phyloP scores from a whole-genome alignment of 2,113 vertebrate species.

The Rhegmatorhina hoffmannsi region DNA sequence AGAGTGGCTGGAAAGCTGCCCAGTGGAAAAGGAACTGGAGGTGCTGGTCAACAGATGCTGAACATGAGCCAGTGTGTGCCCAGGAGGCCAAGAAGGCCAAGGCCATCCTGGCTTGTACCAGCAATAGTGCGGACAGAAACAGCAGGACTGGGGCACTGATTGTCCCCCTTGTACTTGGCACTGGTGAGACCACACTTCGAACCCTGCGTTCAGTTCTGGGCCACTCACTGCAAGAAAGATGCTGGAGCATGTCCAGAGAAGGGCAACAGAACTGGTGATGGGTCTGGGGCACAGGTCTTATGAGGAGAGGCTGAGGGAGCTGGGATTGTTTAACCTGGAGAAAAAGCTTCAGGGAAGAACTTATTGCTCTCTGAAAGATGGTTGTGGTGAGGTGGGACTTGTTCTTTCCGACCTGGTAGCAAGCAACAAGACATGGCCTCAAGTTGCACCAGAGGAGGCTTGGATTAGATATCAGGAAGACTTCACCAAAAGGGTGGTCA shows the following conservation, averaged over 20 bases:
- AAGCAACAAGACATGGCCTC: fast-evolving
- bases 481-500: neutral
- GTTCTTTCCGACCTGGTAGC: fast-evolving
- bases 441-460: neutral
- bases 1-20: neutral
- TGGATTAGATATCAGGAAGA: neutral
- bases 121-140: neutral
- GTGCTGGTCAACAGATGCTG: fast-evolving
- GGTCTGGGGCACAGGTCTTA: neutral
- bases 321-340: fast-evolving
- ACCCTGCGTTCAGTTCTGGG: too few relatives aligned
- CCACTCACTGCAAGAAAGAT: fast-evolving
- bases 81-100: neutral
- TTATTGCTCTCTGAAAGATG: fast-evolving
- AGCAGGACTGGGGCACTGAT: fast-evolving
- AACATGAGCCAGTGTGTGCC: fast-evolving
- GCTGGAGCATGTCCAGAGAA: fast-evolving
- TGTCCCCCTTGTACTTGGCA: fast-evolving
- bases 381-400: fast-evolving
- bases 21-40: fast-evolving
- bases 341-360: neutral
- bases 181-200: fast-evolving
- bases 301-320: fast-evolving
- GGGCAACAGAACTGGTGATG: neutral
- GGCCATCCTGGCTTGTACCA: fast-evolving